Evolutionary conservation across 1,140 invertebrate species (phyloP).

Genomic region (Centruroides vittatus): DNA sequence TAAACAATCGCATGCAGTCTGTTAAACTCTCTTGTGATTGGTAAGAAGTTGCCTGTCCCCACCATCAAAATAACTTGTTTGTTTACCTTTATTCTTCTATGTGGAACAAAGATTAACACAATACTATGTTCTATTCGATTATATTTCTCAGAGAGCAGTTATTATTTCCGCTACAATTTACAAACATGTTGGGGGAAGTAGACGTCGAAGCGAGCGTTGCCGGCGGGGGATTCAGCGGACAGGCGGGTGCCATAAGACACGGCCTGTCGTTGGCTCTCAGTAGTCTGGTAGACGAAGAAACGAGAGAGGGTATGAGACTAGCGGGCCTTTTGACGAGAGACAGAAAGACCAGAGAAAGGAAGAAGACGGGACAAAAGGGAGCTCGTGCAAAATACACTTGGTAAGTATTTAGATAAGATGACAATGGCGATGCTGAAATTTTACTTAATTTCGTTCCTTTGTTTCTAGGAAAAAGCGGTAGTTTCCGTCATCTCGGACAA

Average conservation of each 20-base stretch:
- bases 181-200: slow-evolving; percentile 54
- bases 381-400: slow-evolving; percentile 86
- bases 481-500: no score
- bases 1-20: no score
- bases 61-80: no score
- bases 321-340: slow-evolving; percentile 81
- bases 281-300: slow-evolving; percentile 61
- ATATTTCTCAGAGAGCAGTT: slow-evolving; percentile 39
- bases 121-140: no score
- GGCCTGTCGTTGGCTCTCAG: slow-evolving; percentile 60
- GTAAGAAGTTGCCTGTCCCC: no score
- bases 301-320: slow-evolving; percentile 73
- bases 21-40: no score
- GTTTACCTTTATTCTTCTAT: slow-evolving; percentile 18
- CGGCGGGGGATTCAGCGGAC: slow-evolving; percentile 50
- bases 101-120: slow-evolving; percentile 29
- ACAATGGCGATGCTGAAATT: no score
- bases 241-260: slow-evolving; percentile 71
- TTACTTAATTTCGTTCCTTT: no score
- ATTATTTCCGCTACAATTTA: slow-evolving; percentile 71
- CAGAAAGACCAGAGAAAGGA: slow-evolving; percentile 61
- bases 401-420: slow-evolving; percentile 24
- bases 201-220: slow-evolving; percentile 56
- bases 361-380: slow-evolving; percentile 83
- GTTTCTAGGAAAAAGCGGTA: no score